Evolutionary conservation across 2,113 vertebrate genomes (phyloP).

Genomic region (Arothron firmamentum): DNA sequence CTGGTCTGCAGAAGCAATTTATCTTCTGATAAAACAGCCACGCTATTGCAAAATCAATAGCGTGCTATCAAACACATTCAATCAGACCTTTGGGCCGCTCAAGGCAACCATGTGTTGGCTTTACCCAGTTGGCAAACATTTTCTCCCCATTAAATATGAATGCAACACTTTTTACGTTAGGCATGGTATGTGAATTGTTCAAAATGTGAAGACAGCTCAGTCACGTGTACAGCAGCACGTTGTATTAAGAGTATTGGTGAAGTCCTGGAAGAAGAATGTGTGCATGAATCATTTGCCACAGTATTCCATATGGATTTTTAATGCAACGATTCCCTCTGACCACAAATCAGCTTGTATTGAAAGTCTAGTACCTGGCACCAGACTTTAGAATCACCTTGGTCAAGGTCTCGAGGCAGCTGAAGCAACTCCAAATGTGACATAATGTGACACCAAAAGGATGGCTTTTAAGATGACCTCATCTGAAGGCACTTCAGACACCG

Average conservation of each 20-base stretch:
- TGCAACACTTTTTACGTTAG: not conserved
- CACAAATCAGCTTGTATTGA: not conserved
- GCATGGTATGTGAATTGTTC: no score
- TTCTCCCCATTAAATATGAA: slow-evolving; percentile 14
- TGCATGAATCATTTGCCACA: not conserved
- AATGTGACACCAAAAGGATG: no score
- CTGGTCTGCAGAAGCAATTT: slow-evolving; percentile 56
- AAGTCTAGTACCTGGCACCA: not conserved
- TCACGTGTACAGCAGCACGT: no score
- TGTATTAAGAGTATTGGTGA: not conserved
- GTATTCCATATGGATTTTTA: not conserved
- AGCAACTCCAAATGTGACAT: no score
- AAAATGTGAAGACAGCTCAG: no score
- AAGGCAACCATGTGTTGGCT: slow-evolving; percentile 35
- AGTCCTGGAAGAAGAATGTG: not conserved
- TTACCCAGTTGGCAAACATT: slow-evolving; percentile 29
- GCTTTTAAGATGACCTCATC: no score
- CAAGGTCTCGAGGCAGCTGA: no score
- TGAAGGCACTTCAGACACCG: no score
- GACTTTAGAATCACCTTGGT: no score
- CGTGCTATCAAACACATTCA: slow-evolving; percentile 55
- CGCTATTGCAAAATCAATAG: slow-evolving; percentile 58
- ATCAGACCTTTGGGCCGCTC: slow-evolving; percentile 50
- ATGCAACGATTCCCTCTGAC: no score
- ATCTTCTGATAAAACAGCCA: slow-evolving; percentile 59